Percentiles rank a stretch among this genome's conserved stretches.
Evolutionary conservation across 2,113 vertebrate genomes (phyloP).

Genomic region (Barbus barbus): DNA sequence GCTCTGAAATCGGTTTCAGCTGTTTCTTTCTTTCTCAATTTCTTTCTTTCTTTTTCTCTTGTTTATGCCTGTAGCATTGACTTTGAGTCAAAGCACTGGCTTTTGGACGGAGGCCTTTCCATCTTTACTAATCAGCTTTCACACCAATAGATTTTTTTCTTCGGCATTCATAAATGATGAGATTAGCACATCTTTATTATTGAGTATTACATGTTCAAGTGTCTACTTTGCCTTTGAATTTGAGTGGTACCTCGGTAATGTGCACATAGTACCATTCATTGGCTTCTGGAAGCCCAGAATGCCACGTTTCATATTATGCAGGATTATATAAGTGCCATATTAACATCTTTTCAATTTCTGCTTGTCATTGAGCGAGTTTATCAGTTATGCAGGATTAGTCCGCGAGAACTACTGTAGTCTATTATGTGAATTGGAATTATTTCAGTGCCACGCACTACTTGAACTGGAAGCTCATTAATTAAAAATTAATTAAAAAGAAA

Average conservation of each 20-base stretch:
- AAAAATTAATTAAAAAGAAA: slow-evolving; percentile 32
- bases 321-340: slow-evolving; percentile 9
- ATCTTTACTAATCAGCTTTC: slow-evolving; percentile 25
- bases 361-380: slow-evolving; percentile 16
- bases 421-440: slow-evolving; percentile 24
- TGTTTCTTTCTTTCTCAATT: background rate
- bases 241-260: background rate
- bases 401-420: slow-evolving; percentile 19
- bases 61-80: slow-evolving; percentile 20
- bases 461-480: slow-evolving; percentile 36
- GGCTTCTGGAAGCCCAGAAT: slow-evolving; percentile 16
- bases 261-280: background rate
- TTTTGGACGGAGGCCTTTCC: slow-evolving; percentile 11
- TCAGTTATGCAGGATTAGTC: slow-evolving; percentile 31
- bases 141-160: slow-evolving; percentile 34
- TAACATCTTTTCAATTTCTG: slow-evolving; percentile 44
- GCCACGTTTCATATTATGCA: slow-evolving; percentile 14
- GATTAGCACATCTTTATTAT: slow-evolving; percentile 20
- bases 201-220: slow-evolving; percentile 27
- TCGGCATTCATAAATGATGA: slow-evolving; percentile 6
- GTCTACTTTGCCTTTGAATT: slow-evolving; percentile 26
- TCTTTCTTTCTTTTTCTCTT: background rate
- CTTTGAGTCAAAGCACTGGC: background rate
- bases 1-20: slow-evolving; percentile 12
- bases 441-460: slow-evolving; percentile 31